Base-by-base conservation (phyloP, 2,888 invertebrate species). In the Meteorus colon region DNA sequence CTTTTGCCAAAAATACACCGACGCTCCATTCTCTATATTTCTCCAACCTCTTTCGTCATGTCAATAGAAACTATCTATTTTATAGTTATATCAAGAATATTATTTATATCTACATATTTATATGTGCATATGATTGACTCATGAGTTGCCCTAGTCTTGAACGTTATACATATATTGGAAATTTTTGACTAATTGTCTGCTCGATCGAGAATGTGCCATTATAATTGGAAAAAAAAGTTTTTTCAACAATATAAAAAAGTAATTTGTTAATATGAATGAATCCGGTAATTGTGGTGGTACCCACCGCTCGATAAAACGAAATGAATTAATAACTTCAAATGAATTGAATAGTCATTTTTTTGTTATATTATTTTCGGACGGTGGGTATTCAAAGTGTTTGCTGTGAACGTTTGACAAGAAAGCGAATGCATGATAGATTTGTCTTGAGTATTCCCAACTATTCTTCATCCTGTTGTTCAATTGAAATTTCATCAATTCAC, bases 401-500 rank as follows among this genome's bases (percentile, higher is more conserved):
- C 78, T 80, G 78, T 84, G 81, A 79, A 80, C 84, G 83, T 84
- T 4, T 16, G 27, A 29, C 16, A 62, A 29, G 84, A 84, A 83
- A 82, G 81, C 82, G 84, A 80, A 84, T 84, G 86, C 86, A 86
- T 86, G 86, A 83, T 75, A 83, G 77, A 82, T 76, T 73, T 83
- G 81, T 82, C 79, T 79, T 82, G 74, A 59, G 24, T 75, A 74
- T 77, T 75, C 78, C 74, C 74, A 62, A 29, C 14, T 62, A 16
- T 16, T 62, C 4, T 62, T 27, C 27, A 14, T 31, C 16, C 4
- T 29, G 12, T 29, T 62, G 16, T 16, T 29, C 29, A 16, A 16
- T 62, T 16, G 14, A 62, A 62, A 29, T 31, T 62, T 2, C 29
- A 29, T 62, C 6, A 62, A n/a, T 19, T 55, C 10, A 55, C 19